Evolutionary conservation across 1,140 invertebrate genomes (phyloP).

Genomic region (Drosophila nasuta): DNA sequence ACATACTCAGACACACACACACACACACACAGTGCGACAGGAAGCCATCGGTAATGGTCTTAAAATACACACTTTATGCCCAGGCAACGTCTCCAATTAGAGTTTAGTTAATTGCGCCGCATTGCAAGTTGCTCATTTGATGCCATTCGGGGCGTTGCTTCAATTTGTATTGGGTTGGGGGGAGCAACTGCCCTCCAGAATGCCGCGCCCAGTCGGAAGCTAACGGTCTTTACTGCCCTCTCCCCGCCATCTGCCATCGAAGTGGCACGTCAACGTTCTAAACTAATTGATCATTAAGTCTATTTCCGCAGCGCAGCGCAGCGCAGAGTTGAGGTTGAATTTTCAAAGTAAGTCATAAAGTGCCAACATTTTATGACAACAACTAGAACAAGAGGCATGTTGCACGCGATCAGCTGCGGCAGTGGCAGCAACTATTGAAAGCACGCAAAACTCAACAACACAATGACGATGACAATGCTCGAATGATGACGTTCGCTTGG

Average conservation of each 20-base stretch:
- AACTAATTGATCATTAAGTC: slow-evolving; percentile 83
- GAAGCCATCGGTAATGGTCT: slow-evolving; percentile 81
- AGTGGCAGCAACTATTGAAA: slow-evolving; percentile 28
- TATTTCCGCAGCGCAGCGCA: slow-evolving; percentile 69
- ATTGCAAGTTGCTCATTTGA: slow-evolving; percentile 68
- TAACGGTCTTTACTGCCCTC: slow-evolving; percentile 51
- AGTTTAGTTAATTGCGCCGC: slow-evolving; percentile 75
- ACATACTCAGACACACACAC: too few species aligned
- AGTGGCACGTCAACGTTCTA: slow-evolving; percentile 42
- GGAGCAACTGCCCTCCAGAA: slow-evolving; percentile 21
- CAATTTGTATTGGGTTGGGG: background rate
- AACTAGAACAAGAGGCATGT: slow-evolving; percentile 62
- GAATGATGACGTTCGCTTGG: slow-evolving; percentile 42
- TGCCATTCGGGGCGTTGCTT: slow-evolving; percentile 13
- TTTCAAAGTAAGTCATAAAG: slow-evolving; percentile 76
- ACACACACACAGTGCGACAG: slow-evolving; percentile 46
- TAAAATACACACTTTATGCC: slow-evolving; percentile 82
- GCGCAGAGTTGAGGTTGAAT: slow-evolving; percentile 31
- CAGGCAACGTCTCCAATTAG: slow-evolving; percentile 71
- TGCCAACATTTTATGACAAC: slow-evolving; percentile 77
- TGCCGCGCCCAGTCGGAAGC: slow-evolving; percentile 66
- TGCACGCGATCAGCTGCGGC: slow-evolving; percentile 64
- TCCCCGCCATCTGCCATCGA: background rate
- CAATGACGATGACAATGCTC: slow-evolving; percentile 36
- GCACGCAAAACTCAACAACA: slow-evolving; percentile 24